Conservation (phyloP, 2,888 invertebrate genomes). For the Tromatobia lineatoria region DNA sequence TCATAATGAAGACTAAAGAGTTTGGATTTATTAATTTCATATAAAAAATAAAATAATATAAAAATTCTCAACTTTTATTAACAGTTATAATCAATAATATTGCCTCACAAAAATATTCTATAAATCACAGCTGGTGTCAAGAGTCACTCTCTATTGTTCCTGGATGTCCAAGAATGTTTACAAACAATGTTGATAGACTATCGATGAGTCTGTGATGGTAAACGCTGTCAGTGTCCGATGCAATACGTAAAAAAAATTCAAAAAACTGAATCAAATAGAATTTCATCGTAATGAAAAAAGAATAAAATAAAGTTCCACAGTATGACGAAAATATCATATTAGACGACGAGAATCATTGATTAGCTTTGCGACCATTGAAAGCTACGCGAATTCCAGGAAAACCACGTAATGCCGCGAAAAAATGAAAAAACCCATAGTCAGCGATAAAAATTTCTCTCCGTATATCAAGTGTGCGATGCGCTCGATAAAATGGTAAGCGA, state of each 20-base stretch:
- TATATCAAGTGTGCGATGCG: not conserved
- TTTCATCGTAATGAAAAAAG: not conserved
- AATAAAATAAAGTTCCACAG: not conserved
- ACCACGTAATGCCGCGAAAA: constrained; percentile 14
- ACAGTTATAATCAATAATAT: no score
- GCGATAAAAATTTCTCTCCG: not conserved
- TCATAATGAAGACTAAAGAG: no score
- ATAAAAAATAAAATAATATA: no score
- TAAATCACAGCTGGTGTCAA: not conserved
- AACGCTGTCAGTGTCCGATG: not conserved
- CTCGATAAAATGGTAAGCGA: constrained; percentile 9
- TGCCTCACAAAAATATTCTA: not conserved
- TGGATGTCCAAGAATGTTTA: not conserved
- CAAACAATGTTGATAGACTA: constrained; percentile 9
- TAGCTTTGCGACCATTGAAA: not conserved
- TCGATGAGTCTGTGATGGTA: no score
- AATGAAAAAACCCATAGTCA: not conserved
- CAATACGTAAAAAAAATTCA: not conserved
- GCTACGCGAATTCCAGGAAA: not conserved
- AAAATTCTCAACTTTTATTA: no score
- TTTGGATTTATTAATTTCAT: not conserved
- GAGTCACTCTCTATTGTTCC: not conserved
- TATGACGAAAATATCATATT: not conserved
- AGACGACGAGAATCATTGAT: constrained; percentile 1
- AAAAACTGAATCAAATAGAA: not conserved